Evolutionary conservation across 2,888 invertebrate species (phyloP).

Genomic region (Dysmachus trigonus): DNA sequence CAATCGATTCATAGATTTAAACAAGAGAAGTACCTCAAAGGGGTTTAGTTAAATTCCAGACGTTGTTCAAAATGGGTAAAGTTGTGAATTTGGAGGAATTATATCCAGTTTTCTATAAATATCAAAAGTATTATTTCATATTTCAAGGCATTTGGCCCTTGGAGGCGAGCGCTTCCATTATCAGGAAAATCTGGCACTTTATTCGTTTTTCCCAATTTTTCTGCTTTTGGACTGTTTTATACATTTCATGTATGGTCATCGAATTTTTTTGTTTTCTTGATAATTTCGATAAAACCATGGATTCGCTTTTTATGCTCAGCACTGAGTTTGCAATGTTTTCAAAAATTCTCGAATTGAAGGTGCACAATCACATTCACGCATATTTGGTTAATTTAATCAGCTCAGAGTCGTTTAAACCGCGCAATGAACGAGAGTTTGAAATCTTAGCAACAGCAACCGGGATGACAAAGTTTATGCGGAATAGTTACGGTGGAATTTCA

Average conservation of each 20-base stretch:
- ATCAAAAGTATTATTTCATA: neutral
- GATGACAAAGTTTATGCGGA: neutral
- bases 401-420: neutral
- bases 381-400: neutral
- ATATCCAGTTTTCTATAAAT: neutral
- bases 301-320: neutral
- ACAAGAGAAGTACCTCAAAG: neutral
- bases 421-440: neutral
- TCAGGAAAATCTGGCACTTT: neutral
- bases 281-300: neutral
- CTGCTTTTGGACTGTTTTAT: neutral
- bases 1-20: neutral
- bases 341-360: neutral
- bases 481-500: neutral
- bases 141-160: neutral
- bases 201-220: neutral
- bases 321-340: constrained; percentile 3
- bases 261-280: neutral
- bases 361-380: neutral
- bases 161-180: neutral
- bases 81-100: neutral
- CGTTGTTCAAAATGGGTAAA: neutral
- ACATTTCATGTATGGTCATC: neutral
- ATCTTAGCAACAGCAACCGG: neutral
- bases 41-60: neutral